Evolutionary conservation across 2,113 vertebrate genomes (phyloP).

Genomic region (Vanacampus margaritifer): DNA sequence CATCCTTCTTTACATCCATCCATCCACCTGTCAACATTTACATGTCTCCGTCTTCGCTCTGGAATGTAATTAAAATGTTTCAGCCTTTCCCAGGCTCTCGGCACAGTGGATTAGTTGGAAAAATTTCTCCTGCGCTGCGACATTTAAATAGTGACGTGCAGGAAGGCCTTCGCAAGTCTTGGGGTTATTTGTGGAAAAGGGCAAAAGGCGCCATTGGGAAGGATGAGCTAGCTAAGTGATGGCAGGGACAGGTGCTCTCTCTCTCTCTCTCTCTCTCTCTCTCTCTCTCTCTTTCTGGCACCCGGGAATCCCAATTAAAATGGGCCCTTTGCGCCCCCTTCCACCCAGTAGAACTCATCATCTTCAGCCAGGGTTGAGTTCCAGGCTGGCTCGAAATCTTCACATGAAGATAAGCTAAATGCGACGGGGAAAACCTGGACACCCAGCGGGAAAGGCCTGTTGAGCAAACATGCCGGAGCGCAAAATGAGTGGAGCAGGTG

Average conservation of each 20-base stretch:
- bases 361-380: slow-evolving; percentile 18
- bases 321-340: slow-evolving; percentile 11
- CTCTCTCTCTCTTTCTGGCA: slow-evolving; percentile 26
- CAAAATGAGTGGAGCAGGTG: slow-evolving; percentile 63
- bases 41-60: slow-evolving; percentile 19
- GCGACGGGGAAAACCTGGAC: background rate
- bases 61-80: slow-evolving; percentile 61
- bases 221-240: slow-evolving; percentile 44
- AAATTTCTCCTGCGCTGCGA: slow-evolving; percentile 29
- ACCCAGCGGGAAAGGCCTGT: slow-evolving; percentile 18
- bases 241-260: slow-evolving; percentile 50
- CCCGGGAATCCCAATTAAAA: slow-evolving; percentile 29
- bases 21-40: background rate
- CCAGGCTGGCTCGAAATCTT: slow-evolving; percentile 18
- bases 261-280: slow-evolving; percentile 31
- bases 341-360: slow-evolving; percentile 7
- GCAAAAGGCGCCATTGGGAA: slow-evolving; percentile 15
- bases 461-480: slow-evolving; percentile 33
- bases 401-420: slow-evolving; percentile 6
- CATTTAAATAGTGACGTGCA: slow-evolving; percentile 35
- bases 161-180: slow-evolving; percentile 21
- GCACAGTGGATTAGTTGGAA: slow-evolving; percentile 29
- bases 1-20: background rate
- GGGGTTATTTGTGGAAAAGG: slow-evolving; percentile 36
- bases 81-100: slow-evolving; percentile 26